Percentiles rank a stretch among this genome's conserved stretches.
These are phyloP conservation scores for Spermophilus dauricus DNA, from an alignment of 2,113 vertebrate species.

Conservation along the genomic window DNA sequence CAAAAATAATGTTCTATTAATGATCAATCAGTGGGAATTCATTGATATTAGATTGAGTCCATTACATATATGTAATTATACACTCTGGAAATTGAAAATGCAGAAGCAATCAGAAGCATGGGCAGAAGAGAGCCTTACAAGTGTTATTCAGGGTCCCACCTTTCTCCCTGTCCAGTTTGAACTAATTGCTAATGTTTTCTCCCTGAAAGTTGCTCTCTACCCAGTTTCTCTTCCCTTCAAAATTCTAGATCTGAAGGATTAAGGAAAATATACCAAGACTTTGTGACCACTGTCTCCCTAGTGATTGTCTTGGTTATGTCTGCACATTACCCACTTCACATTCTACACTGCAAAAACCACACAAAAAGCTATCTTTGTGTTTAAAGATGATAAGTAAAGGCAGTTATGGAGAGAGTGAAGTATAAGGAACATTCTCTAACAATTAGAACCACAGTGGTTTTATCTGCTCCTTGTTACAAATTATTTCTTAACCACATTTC, in stretches of 20 bases:
- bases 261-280: not conserved
- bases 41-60: not conserved
- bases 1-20: not conserved
- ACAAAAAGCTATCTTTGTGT: not conserved
- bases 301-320: constrained; percentile 57
- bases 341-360: constrained; percentile 57
- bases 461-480: constrained; percentile 77
- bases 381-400: constrained; percentile 64
- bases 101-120: not conserved
- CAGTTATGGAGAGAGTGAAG: constrained; percentile 57
- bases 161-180: not conserved
- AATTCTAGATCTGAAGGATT: not conserved
- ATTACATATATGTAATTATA: not conserved
- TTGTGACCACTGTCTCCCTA: not conserved
- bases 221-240: not conserved
- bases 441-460: constrained; percentile 74
- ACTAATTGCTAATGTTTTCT: not conserved
- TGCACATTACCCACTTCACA: constrained; percentile 18
- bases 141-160: not conserved
- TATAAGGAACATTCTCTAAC: constrained; percentile 62
- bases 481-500: constrained; percentile 77
- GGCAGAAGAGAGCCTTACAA: not conserved
- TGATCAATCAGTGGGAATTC: not conserved
- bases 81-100: not conserved
- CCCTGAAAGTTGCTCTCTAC: not conserved